Percentiles rank a stretch among this genome's conserved stretches.
phyloP scores from a whole-genome alignment of 1,140 invertebrate species.

The Drosophila pruinosa region DNA sequence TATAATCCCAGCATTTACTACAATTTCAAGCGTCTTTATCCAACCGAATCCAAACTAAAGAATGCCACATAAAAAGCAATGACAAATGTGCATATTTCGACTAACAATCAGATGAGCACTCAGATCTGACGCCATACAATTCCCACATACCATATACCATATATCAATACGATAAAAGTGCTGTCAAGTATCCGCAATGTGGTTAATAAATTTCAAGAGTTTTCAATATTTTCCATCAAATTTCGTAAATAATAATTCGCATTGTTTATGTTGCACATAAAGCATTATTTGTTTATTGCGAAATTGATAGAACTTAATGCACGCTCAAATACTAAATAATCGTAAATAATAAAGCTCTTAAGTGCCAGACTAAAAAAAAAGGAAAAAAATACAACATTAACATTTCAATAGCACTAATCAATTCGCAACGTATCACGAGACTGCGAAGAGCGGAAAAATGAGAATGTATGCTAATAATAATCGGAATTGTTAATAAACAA shows the following conservation, averaged over 20 bases:
- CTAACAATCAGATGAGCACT: slow-evolving; percentile 29
- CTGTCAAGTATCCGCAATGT: slow-evolving; percentile 56
- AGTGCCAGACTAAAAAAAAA: slow-evolving; percentile 60
- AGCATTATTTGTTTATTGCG: slow-evolving; percentile 70
- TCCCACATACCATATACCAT: slow-evolving; percentile 1
- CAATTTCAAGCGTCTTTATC: slow-evolving; percentile 66
- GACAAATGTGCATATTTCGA: slow-evolving; percentile 51
- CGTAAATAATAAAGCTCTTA: slow-evolving; percentile 69
- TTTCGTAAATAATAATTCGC: slow-evolving; percentile 71
- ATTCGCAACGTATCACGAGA: neutral
- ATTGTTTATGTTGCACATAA: slow-evolving; percentile 69
- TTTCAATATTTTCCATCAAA: slow-evolving; percentile 49
- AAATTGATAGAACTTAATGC: slow-evolving; percentile 35
- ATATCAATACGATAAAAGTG: slow-evolving; percentile 41
- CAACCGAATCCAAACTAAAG: slow-evolving; percentile 23
- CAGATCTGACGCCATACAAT: slow-evolving; percentile 42
- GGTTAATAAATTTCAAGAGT: slow-evolving; percentile 38
- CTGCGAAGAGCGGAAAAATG: neutral
- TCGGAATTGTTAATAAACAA: slow-evolving; percentile 47
- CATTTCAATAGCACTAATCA: slow-evolving; percentile 17
- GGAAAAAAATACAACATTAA: slow-evolving; percentile 13
- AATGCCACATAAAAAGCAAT: slow-evolving; percentile 34
- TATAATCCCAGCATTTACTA: slow-evolving; percentile 84
- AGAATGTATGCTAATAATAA: slow-evolving; percentile 46
- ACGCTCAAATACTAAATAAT: slow-evolving; percentile 57